Base-by-base conservation (phyloP, 2,113 vertebrate genomes). In the Struthidea cinerea region DNA sequence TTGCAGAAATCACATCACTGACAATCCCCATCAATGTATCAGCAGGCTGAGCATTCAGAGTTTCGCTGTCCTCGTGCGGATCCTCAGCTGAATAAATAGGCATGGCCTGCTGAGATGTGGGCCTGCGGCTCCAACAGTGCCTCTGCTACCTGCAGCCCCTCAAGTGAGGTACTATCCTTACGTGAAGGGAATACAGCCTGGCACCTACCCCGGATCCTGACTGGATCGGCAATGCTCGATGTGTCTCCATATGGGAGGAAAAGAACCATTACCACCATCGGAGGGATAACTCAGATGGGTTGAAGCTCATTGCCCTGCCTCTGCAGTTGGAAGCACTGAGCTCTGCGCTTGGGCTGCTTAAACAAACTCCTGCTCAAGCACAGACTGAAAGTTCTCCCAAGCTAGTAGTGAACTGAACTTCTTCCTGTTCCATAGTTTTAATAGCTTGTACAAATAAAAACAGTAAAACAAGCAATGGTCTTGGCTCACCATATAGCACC, bases 41-140 rank as follows among this genome's bases (percentile, higher is more conserved):
- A 4, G 68, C 79, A 80, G 47, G 47, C 33, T 44, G 61, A 56
- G 32, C 73, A 57, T 50, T 53, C 60, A 35, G 63, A 64, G 56
- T 35, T 87, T 39, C 0, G 0, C 33, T 0, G 0, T 27, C 44
- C 70, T 67, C 13, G 35, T 30, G 33, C 24, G 52, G 39, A 74
- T 63, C 47, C 33, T 44, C 56, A 76, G 33, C n/a, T 61, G n/a
- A 85, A 65, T 23, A 82, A 52, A 32, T 0, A 44, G 47, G 19
- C 60, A 47, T 1, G 13, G 61, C 8, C 68, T 52, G 61, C 69
- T 59, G 69, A 82, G 57, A 68, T 57, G 46, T 6, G 20, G 12
- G 15, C 35, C 73, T 50, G 42, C 24, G 61, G 50, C 65, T 93
- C 32, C 56, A 81, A 23, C 16, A 50, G 69, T 15, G 39, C 55